Evolutionary conservation across 92 coral and sea anemone genomes (phyloP), one percentile per base, ranked within the genome.

Genomic region (Muricea muricata): DNA sequence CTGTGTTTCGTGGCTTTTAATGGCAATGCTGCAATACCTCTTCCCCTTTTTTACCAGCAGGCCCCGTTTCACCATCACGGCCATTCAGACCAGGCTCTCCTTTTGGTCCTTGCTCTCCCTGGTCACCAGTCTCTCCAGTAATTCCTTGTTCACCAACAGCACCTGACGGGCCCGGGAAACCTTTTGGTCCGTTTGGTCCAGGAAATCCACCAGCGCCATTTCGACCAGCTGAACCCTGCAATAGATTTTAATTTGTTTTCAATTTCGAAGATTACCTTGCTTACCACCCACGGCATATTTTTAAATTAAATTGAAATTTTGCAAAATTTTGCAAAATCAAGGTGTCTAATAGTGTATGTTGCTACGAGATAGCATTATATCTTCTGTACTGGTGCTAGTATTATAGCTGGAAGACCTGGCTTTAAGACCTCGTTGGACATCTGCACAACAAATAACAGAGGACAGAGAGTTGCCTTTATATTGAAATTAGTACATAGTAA

Each of bases 31-130:
- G 20, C 1, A 1, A 54, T 75, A 75, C 80, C 65, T 2, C 17
- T 37, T 75, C 80, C 52, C 80, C 80, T 50, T 75, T 75, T 7
- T 52, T 52, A 9, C 80, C 80, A 29, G 12, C 11, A 47, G 80
- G 45, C 10, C 80, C 80, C 34, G 33, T 12, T 26, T n/a, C 40
- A 26, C 80, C 80, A 47, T 25, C 18, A 23, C 26, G 65, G 29
- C 80, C 80, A 75, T 75, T 23, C 32, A 9, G 41, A 1, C 80
- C 80, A 28, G 65, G 24, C 23, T 24, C 37, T 63, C 70, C 70
- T 7, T 63, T 18, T 3, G 37, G 18, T 26, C 70, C 70, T 32
- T 28, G 37, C 39, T 63, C 70, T 28, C 70, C 70, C 70, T 63
- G 39, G 37, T 25, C 70, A 0, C 70, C 70, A 26, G 70, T 63